Conservation (phyloP, 2,113 vertebrate species). For the Ciconia stormi region DNA sequence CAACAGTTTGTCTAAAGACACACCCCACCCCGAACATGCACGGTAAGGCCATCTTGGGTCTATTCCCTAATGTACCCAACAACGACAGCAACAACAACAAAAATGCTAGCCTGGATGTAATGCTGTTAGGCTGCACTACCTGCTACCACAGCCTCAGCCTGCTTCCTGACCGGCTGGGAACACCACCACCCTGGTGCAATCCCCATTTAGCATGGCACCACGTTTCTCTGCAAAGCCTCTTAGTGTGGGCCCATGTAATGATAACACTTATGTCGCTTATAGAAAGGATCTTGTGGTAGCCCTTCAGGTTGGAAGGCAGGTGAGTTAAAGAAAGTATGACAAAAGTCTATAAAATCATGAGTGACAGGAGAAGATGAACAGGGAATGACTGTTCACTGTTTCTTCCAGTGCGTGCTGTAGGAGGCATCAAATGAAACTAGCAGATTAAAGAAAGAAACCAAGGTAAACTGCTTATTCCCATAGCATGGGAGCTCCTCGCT, state of each 20-base stretch:
- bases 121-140: background rate
- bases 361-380: background rate
- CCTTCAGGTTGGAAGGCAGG: background rate
- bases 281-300: background rate
- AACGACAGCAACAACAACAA: background rate
- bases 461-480: background rate
- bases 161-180: background rate
- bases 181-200: fast-evolving
- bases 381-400: background rate
- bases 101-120: too few relatives aligned
- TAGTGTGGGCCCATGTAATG: fast-evolving
- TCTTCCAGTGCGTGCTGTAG: background rate
- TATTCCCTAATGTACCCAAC: background rate
- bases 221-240: background rate
- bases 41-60: background rate
- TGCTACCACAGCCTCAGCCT: background rate
- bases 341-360: background rate
- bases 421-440: background rate
- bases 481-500: background rate
- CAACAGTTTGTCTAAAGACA: background rate
- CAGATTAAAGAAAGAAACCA: background rate
- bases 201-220: fast-evolving
- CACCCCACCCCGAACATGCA: background rate
- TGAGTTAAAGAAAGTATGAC: background rate
- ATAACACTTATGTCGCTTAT: too few relatives aligned